phyloP scores from a whole-genome alignment of 2,113 vertebrate species.

The Oncorhynchus nerka region DNA sequence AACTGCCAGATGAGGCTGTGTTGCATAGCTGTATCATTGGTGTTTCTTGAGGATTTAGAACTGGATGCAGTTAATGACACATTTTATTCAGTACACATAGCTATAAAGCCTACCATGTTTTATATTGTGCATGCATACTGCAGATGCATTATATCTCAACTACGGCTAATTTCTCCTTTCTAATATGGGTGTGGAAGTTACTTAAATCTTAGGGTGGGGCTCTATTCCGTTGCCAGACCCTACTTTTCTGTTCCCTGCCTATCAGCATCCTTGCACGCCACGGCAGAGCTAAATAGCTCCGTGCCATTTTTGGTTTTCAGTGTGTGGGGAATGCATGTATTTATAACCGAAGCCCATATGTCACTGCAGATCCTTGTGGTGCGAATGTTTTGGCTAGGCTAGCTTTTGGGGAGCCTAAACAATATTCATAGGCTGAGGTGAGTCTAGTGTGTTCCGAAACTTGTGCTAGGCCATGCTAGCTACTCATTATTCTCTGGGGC shows the following conservation, averaged over 20 bases:
- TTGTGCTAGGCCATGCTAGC: no score
- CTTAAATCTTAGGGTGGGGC: background rate
- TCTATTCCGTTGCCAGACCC: background rate
- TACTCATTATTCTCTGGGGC: no score
- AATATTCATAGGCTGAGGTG: no score
- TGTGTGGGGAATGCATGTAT: constrained; percentile 12
- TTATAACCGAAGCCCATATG: constrained; percentile 5
- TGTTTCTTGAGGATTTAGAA: background rate
- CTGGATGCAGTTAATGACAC: background rate
- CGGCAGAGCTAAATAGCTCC: background rate
- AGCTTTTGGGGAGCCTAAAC: background rate
- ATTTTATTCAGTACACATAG: background rate
- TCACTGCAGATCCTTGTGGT: constrained; percentile 6
- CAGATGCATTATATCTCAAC: no score
- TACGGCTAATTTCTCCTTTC: no score
- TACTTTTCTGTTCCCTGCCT: background rate
- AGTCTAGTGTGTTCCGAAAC: no score
- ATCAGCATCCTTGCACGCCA: background rate
- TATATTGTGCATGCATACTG: no score
- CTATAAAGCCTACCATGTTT: no score
- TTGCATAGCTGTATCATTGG: background rate
- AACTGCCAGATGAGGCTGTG: no score
- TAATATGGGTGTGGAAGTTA: no score
- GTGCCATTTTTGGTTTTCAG: background rate
- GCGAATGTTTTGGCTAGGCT: no score